Base-by-base conservation (phyloP, 2,797 vertebrate species). In the Lagocephalus sceleratus region DNA sequence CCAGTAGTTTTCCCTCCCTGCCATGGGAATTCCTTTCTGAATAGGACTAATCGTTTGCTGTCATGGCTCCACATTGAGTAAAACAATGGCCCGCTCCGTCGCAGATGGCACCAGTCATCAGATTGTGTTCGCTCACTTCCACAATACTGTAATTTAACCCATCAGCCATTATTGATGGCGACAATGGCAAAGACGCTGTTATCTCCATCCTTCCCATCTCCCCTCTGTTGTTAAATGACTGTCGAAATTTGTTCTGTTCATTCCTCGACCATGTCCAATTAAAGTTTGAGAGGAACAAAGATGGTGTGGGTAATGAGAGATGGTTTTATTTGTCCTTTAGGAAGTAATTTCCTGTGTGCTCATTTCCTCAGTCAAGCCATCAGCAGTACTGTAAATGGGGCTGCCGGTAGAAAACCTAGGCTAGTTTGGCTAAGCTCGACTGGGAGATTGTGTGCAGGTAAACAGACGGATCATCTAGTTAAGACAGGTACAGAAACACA, bases 301-400 rank as follows among this genome's bases (percentile, higher is more conserved):
- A 73, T 11, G 57, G 68, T 60, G 59, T 44, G 66, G 60, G 40
- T 56, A 66, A 75, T 76, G 75, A 73, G 68, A 76, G 63, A 65
- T 61, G 54, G 67, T 76, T 84, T 78, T 80, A 84, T 88, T 83
- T 73, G 80, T 88, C 83, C 85, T 86, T 82, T 74, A 85, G 68
- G 72, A 82, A 89, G 84, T 89, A 40, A 82, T 87, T 88, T 88
- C 80, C 83, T 80, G 73, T 54, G 32, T 35, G 51, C 68, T 76
- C 74, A 35, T 79, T 79, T 78, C 51, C 35, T 85, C 75, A 72
- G 72, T 62, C 29, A 17, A 40, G 5, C 62, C 66, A 45, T 60
- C 57, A 50, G 68, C 63, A 39, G 47, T 54, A 46, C 71, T 75
- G 76, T 57, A 75, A 70, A 84, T 85, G 80, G 60, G 59, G 43